Evolutionary conservation across 2,888 invertebrate genomes (phyloP).

Genomic region (Limnephilus auricula): DNA sequence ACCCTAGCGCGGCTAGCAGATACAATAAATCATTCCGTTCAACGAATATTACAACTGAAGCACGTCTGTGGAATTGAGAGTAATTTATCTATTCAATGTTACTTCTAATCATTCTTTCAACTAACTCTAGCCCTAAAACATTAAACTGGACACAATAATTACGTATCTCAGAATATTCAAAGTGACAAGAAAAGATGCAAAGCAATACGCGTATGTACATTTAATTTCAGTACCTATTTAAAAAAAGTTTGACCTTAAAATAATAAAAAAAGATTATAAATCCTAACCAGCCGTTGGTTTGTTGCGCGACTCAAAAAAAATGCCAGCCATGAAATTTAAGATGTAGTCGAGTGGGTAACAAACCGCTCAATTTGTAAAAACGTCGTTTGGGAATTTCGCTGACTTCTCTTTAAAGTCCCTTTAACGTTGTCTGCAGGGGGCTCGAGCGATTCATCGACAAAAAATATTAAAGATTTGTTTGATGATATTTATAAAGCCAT

Average conservation of each 20-base stretch:
- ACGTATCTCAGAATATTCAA: background rate
- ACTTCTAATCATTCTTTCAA: background rate
- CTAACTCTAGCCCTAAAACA: background rate
- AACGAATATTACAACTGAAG: conserved; percentile 12
- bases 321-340: conserved; percentile 3
- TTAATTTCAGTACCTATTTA: too few relatives aligned
- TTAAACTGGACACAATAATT: background rate
- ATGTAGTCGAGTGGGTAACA: conserved; percentile 30
- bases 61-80: background rate
- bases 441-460: background rate
- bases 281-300: background rate
- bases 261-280: too few relatives aligned
- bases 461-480: background rate
- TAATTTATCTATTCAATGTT: background rate
- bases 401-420: background rate
- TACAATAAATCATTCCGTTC: background rate
- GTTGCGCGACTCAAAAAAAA: conserved; percentile 9
- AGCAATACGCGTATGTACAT: background rate
- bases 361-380: conserved; percentile 37
- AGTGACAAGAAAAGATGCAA: background rate
- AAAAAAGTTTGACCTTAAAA: too few relatives aligned
- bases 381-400: conserved; percentile 32
- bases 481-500: background rate
- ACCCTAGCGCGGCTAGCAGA: background rate
- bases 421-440: background rate